Evolutionary conservation across 2,888 invertebrate species (phyloP).

Genomic region (Metacarcinus magister): DNA sequence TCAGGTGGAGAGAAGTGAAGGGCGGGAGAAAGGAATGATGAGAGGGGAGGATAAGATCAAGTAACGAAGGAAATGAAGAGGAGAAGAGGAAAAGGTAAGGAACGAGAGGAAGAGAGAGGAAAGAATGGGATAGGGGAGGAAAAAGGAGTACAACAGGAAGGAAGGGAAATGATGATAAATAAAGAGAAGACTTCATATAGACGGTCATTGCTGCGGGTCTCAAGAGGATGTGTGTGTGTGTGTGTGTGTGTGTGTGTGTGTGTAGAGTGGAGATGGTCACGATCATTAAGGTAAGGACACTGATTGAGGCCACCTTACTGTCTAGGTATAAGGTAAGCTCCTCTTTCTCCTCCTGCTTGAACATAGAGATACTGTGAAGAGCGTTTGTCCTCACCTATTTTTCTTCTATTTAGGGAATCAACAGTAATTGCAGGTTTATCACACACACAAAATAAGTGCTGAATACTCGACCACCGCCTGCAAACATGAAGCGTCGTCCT

Average conservation of each 20-base stretch:
- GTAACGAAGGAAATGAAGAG: not conserved
- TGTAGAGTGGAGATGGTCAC: not conserved
- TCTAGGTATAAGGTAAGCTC: too few relatives aligned
- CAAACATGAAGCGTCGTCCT: not conserved
- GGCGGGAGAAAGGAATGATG: not conserved
- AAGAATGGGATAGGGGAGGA: not conserved
- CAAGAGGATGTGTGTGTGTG: not conserved
- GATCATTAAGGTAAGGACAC: slow-evolving; percentile 16
- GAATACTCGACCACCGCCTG: not conserved
- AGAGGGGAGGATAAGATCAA: not conserved
- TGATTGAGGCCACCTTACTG: not conserved
- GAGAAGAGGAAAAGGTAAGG: not conserved
- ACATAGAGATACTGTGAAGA: too few relatives aligned
- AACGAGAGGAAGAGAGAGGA: not conserved
- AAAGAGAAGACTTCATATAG: not conserved
- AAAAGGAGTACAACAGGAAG: not conserved
- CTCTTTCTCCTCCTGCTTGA: too few relatives aligned
- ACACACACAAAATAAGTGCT: too few relatives aligned
- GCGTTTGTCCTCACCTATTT: too few relatives aligned
- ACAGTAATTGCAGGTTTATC: too few relatives aligned
- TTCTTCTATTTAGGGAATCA: too few relatives aligned
- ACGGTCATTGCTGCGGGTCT: not conserved
- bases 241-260: not conserved
- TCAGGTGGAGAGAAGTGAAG: not conserved
- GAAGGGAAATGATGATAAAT: not conserved